These are phyloP conservation scores for Acanthurus lineatus DNA, from an alignment of 2,797 vertebrate genomes.

Conservation along the genomic window DNA sequence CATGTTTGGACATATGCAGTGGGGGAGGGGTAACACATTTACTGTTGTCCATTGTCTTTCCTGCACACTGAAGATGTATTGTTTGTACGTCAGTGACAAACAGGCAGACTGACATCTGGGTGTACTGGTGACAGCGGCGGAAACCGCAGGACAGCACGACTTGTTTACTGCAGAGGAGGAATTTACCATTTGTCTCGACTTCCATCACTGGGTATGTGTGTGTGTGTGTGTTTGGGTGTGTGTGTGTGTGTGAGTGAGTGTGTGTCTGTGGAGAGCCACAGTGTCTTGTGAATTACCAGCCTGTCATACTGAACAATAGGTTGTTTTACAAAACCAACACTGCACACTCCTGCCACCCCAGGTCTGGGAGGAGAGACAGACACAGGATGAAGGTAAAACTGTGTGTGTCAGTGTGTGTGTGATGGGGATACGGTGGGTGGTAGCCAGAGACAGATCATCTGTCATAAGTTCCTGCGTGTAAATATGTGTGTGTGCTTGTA, in stretches of 20 bases:
- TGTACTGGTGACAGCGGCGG: slow-evolving; percentile 51
- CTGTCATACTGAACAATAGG: slow-evolving; percentile 71
- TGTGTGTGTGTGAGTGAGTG: background rate
- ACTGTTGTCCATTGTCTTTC: slow-evolving; percentile 46
- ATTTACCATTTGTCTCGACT: slow-evolving; percentile 63
- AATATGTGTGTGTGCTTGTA: slow-evolving; percentile 40
- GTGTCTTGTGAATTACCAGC: slow-evolving; percentile 77
- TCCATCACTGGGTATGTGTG: slow-evolving; percentile 36
- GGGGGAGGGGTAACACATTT: background rate
- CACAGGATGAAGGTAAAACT: slow-evolving; percentile 46
- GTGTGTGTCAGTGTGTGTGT: slow-evolving; percentile 23
- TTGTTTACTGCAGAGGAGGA: slow-evolving; percentile 68
- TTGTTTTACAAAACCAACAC: slow-evolving; percentile 65
- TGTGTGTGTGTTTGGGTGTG: no score
- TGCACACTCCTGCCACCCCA: slow-evolving; percentile 40
- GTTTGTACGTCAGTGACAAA: slow-evolving; percentile 49
- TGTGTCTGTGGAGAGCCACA: slow-evolving; percentile 34
- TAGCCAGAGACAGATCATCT: slow-evolving; percentile 52
- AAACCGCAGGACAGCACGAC: slow-evolving; percentile 58
- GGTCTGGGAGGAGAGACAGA: slow-evolving; percentile 40
- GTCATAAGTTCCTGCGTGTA: slow-evolving; percentile 65
- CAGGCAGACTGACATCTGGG: slow-evolving; percentile 49
- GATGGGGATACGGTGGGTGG: slow-evolving; percentile 49
- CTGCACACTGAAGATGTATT: slow-evolving; percentile 55
- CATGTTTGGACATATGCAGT: slow-evolving; percentile 17